Evolutionary conservation across 1,140 invertebrate genomes (phyloP), one percentile per base, ranked within the genome.

Genomic region (Apis cerana): DNA sequence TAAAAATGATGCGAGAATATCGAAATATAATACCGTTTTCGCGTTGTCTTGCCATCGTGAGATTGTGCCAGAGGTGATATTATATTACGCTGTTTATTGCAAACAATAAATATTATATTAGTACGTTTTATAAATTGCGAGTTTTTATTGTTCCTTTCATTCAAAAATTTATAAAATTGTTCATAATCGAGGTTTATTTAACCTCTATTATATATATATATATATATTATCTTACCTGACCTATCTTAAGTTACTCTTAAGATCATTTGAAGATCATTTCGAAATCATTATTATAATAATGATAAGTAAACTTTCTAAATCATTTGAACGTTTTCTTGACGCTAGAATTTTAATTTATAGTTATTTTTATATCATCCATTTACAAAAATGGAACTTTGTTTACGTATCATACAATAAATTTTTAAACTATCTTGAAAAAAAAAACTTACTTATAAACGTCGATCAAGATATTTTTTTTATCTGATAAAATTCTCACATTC

Each of bases 41-140:
- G 93, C 93, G 91, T 94, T 93, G 89, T 94, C 93, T 94, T 94
- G 94, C 93, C 94, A 94, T 93, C 92, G 92, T 94, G 94, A 94
- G 93, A 94, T 94, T 94, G 93, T 94, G 93, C 92, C 93, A 94
- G 94, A 94, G 93, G 94, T 94, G 94, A 94, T 94, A 94, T 94
- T 94, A 94, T 94, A 94, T 94, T 94, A 93, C 90, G 89, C 93
- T 94, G 92, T 94, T 94, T 93, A 94, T 94, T 94, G 88, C 91
- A 93, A 82, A 94, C 93, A 94, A 93, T 94, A 94, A 94, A 94
- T 94, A 94, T 93, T 94, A 94, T 94, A 94, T 94, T 93, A 94
- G 93, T 94, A 94, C 93, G 93, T 94, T 94, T 94, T 94, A 94
- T 94, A 94, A 94, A 92, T 90, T 75, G 84, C 65, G 80, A 81